Conservation (phyloP, 2,888 invertebrate genomes). For the Erynnis tages region DNA sequence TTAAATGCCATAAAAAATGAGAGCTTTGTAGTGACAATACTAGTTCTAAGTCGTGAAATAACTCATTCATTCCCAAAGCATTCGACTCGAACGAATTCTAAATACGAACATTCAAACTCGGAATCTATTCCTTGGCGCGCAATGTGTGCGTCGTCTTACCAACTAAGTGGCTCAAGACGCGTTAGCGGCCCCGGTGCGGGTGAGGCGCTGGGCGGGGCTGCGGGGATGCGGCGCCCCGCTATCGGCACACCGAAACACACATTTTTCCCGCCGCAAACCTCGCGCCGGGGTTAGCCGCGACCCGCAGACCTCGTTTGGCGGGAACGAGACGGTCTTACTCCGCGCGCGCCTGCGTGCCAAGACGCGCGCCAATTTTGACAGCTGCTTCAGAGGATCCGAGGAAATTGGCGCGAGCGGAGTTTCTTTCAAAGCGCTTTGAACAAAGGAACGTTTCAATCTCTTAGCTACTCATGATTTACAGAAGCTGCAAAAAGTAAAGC, state of each 20-base stretch:
- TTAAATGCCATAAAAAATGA: too few relatives aligned
- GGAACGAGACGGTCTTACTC: constrained; percentile 51
- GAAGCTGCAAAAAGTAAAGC: too few relatives aligned
- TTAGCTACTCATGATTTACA: too few relatives aligned
- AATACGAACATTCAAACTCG: not conserved
- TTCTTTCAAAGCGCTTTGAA: not conserved
- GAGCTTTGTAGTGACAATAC: too few relatives aligned
- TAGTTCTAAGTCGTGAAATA: too few relatives aligned
- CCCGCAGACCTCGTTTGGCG: constrained; percentile 77
- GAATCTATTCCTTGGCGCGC: constrained; percentile 28
- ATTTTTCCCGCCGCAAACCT: constrained; percentile 82
- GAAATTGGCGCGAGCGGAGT: constrained; percentile 13
- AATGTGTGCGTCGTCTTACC: constrained; percentile 75
- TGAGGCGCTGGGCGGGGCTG: constrained; percentile 59
- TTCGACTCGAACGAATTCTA: not conserved
- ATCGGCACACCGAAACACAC: constrained; percentile 83
- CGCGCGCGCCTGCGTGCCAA: constrained; percentile 60
- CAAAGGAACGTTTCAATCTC: too few relatives aligned
- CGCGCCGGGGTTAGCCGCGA: constrained; percentile 81
- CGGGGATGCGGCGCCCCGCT: constrained; percentile 75
- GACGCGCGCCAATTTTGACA: constrained; percentile 70
- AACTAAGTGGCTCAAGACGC: constrained; percentile 81
- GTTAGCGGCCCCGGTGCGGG: constrained; percentile 75
- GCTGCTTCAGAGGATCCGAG: constrained; percentile 34
- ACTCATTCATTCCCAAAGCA: too few relatives aligned